A percentile compares a stretch with the other conserved stretches of the same genome.
Evolutionary conservation across 2,888 invertebrate species (phyloP).

Genomic region (Mesoligia furuncula): DNA sequence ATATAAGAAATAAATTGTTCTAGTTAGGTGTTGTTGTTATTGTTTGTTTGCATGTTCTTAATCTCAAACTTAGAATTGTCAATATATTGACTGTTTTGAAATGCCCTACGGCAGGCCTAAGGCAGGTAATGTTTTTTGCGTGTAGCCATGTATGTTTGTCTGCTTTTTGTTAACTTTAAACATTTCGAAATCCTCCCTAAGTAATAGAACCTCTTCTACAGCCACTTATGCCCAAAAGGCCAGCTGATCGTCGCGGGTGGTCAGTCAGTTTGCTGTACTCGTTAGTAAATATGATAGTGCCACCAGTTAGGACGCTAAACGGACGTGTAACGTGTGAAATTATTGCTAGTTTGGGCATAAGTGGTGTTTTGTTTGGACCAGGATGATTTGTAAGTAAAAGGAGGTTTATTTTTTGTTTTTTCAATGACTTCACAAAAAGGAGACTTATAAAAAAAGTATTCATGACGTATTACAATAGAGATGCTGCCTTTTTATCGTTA

Average conservation of each 20-base stretch:
- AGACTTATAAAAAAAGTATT: background rate
- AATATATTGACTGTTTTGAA: background rate
- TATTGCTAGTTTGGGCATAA: conserved; percentile 43
- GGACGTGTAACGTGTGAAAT: conserved; percentile 61
- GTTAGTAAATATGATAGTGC: conserved; percentile 61
- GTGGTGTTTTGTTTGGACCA: conserved; percentile 17
- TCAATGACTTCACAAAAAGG: background rate
- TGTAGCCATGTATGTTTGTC: background rate
- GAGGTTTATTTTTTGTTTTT: background rate
- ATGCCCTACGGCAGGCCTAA: background rate
- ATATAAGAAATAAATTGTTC: background rate
- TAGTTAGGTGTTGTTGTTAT: background rate
- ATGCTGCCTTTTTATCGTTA: background rate
- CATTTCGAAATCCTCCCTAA: background rate
- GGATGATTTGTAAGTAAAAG: background rate
- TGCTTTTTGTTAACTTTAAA: background rate
- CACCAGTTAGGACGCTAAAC: conserved; percentile 59
- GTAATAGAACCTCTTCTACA: background rate
- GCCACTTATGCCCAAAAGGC: conserved; percentile 3
- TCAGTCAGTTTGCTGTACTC: conserved; percentile 30
- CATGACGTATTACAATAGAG: background rate
- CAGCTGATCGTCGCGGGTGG: conserved; percentile 53
- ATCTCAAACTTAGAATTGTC: background rate
- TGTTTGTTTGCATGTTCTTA: background rate
- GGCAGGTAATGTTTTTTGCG: background rate